phyloP scores from a whole-genome alignment of 2,888 invertebrate species.

The Plagiodera versicolora region DNA sequence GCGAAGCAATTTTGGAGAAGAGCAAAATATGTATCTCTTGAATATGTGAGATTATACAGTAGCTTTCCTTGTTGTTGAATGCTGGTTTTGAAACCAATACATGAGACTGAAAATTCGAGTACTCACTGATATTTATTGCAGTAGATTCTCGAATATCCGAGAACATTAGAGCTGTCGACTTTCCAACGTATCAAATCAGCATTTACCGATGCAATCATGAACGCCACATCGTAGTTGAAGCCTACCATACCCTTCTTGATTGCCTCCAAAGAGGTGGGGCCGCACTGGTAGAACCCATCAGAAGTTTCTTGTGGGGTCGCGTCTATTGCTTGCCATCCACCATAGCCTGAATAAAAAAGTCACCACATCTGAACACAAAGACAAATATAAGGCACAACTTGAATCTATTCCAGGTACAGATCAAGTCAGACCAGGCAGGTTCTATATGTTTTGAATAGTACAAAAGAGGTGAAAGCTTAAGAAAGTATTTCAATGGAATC shows the following conservation, averaged over 20 bases:
- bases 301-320: slow-evolving; percentile 83
- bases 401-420: no score
- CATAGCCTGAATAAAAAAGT: slow-evolving; percentile 65
- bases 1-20: no score
- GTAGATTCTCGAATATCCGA: slow-evolving; percentile 69
- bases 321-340: slow-evolving; percentile 90
- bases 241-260: slow-evolving; percentile 76
- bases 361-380: no score
- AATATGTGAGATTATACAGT: no score
- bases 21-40: no score
- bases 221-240: slow-evolving; percentile 73
- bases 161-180: slow-evolving; percentile 63
- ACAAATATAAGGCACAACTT: no score
- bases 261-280: slow-evolving; percentile 78
- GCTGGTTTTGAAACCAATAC: not conserved
- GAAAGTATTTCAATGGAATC: no score
- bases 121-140: slow-evolving; percentile 72
- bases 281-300: slow-evolving; percentile 72
- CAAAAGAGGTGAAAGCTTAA: no score
- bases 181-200: slow-evolving; percentile 83
- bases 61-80: no score
- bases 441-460: no score
- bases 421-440: no score
- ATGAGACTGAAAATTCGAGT: not conserved
- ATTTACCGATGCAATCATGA: slow-evolving; percentile 81